Percentiles rank a stretch among this genome's conserved stretches.
Evolutionary conservation across 2,113 vertebrate genomes (phyloP).

Genomic region (Odontesthes bonariensis): DNA sequence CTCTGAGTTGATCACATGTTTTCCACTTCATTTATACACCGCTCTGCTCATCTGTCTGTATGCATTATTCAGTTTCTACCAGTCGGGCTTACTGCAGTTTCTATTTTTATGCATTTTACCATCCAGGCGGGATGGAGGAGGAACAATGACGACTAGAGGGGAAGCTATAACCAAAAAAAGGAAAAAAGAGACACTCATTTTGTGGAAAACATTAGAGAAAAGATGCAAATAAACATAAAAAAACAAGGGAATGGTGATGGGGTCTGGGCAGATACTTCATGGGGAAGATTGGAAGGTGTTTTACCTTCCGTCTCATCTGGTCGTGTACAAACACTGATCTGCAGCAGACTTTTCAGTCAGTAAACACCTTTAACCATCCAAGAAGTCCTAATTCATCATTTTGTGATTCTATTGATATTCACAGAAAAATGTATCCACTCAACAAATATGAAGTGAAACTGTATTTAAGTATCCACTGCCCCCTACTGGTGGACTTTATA

Average conservation of each 20-base stretch:
- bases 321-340: constrained; percentile 25
- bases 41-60: constrained; percentile 35
- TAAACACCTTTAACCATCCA: neutral
- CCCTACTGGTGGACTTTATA: constrained; percentile 51
- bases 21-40: neutral
- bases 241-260: neutral
- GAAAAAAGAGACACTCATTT: neutral
- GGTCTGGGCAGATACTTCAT: neutral
- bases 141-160: neutral
- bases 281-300: neutral
- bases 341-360: neutral
- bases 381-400: too few species aligned
- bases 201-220: neutral
- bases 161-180: neutral
- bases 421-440: neutral
- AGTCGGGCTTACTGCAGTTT: constrained; percentile 20
- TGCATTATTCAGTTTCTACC: constrained; percentile 65
- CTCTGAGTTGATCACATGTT: neutral
- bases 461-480: constrained; percentile 32
- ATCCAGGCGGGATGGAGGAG: constrained; percentile 2
- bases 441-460: neutral
- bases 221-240: neutral
- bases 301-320: neutral
- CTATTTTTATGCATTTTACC: constrained; percentile 49
- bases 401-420: too few species aligned